These are phyloP conservation scores for Nemopilema nomurai DNA, from an alignment of 30 jellyfish, hydroid and myxozoan species.

Conservation along the genomic window DNA sequence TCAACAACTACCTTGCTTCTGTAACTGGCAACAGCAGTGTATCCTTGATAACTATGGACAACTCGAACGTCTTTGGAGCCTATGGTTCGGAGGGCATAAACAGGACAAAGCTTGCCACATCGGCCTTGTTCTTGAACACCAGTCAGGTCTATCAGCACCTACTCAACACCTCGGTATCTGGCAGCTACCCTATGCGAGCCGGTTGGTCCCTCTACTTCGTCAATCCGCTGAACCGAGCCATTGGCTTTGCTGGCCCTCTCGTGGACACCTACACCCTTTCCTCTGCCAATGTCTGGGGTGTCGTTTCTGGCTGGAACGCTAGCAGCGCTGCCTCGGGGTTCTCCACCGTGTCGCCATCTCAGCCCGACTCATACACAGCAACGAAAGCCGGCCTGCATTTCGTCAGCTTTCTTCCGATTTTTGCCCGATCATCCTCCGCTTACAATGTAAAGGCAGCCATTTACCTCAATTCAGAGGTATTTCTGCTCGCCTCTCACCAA, in stretches of 20 bases:
- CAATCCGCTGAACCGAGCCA: slow-evolving; percentile 28
- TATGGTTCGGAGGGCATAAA: slow-evolving; percentile 58
- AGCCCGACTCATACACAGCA: slow-evolving; percentile 50
- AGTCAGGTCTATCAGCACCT: slow-evolving; percentile 13
- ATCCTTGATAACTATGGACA: slow-evolving; percentile 31
- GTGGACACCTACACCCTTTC: slow-evolving; percentile 1
- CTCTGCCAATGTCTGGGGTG: slow-evolving; percentile 38
- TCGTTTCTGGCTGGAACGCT: slow-evolving; percentile 56
- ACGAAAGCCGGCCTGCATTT: slow-evolving; percentile 66
- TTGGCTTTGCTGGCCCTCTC: slow-evolving; percentile 54
- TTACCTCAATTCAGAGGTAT: slow-evolving; percentile 45
- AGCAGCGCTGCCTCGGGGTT: slow-evolving; percentile 23
- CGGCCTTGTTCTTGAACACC: slow-evolving; percentile 34
- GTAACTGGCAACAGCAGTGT: slow-evolving; percentile 64
- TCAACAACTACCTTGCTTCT: slow-evolving; percentile 65
- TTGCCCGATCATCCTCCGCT: slow-evolving; percentile 23
- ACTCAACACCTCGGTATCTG: slow-evolving; percentile 23
- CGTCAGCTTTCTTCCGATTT: slow-evolving; percentile 57
- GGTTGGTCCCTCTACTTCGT: slow-evolving; percentile 72
- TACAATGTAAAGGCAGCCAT: slow-evolving; percentile 41
- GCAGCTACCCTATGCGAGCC: slow-evolving; percentile 34
- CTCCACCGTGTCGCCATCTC: slow-evolving; percentile 37
- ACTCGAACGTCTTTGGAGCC: slow-evolving; percentile 31
- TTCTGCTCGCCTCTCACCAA: slow-evolving; percentile 29
- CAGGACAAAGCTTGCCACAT: slow-evolving; percentile 62